Base-by-base conservation (phyloP, 2,888 invertebrate genomes). In the Caenorhabditis japonica region DNA sequence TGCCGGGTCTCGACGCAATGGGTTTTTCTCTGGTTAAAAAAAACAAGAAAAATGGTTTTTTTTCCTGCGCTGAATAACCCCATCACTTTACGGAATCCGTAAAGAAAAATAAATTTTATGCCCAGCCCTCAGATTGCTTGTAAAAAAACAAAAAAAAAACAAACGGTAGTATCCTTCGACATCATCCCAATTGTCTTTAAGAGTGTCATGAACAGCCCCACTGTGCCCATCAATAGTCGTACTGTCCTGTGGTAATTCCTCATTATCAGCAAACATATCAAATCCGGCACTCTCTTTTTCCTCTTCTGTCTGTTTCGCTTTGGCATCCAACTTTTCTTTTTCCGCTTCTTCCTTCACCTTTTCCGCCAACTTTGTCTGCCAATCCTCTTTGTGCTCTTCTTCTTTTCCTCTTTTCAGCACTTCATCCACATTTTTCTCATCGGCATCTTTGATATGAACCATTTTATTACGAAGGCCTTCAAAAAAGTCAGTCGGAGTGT, bases 161-260 rank as follows among this genome's bases (percentile, higher is more conserved):
- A 87, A 85, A 90, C 93, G 92, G 89, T 99, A 99, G 88, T 99
- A 99, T 38, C 99, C 99, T 89, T 99, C 99, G 0, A 96, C 94
- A 89, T 99, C 99, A 87, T 99, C 99, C 97, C 97, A 99, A 88
- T 99, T 99, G 88, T 99, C 99, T 0, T 94, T 95, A 41, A 99
- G 58, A 10, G 83, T 73, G 3, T 79, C 90, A 49, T 94, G 93
- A 0, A 96, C 95, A 89, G 94, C 93, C 88, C 95, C 95, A 68
- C 62, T 69, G 89, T 89, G 15, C 88, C 89, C 39, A 86, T 81
- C 73, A 87, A 83, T 69, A 78, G 83, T 36, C 77, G 76, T 82
- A 88, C 38, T 56, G 30, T 75, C 79, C 38, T 76, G 71, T 1
- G 80, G 80, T 8, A 77, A 49, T 55, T 79, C 84, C 13, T 87